Evolutionary conservation across 2,113 vertebrate genomes (phyloP).

Genomic region (Lethenteron camtschaticum): DNA sequence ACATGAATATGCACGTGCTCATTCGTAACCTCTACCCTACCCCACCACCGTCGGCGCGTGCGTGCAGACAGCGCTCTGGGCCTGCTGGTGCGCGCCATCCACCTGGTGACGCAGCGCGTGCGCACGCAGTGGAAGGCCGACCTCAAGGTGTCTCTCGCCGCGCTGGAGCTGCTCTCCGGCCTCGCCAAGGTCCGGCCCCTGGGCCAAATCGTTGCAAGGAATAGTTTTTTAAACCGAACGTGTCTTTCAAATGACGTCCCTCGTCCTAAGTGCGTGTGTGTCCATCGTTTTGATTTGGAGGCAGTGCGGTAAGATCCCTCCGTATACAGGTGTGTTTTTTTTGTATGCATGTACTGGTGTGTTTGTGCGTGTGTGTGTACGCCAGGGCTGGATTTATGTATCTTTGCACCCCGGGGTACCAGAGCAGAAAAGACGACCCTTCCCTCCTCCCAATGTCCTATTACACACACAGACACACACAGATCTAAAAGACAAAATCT

Average conservation of each 20-base stretch:
- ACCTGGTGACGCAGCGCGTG: slow-evolving; percentile 78
- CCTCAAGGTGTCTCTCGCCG: slow-evolving; percentile 82
- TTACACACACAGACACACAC: too few species aligned
- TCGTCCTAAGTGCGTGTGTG: neutral
- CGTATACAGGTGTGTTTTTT: too few species aligned
- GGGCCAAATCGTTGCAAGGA: neutral
- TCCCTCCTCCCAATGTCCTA: too few species aligned
- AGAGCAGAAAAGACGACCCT: too few species aligned
- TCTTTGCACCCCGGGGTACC: too few species aligned
- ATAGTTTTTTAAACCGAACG: too few species aligned
- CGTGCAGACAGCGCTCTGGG: slow-evolving; percentile 83
- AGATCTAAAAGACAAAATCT: too few species aligned
- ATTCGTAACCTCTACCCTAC: too few species aligned
- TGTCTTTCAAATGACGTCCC: too few species aligned
- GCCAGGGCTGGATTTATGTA: neutral
- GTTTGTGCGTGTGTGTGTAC: neutral
- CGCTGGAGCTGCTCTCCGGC: slow-evolving; percentile 70
- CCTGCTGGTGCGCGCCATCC: slow-evolving; percentile 78
- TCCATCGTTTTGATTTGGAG: neutral
- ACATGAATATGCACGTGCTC: too few species aligned
- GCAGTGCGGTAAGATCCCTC: too few species aligned
- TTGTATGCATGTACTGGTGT: neutral
- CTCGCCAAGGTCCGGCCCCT: slow-evolving; percentile 59
- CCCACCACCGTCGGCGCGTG: slow-evolving; percentile 44
- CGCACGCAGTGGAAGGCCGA: slow-evolving; percentile 78